Evolutionary conservation across 1,140 invertebrate species (phyloP).

Genomic region (Neuroterus valhalla): DNA sequence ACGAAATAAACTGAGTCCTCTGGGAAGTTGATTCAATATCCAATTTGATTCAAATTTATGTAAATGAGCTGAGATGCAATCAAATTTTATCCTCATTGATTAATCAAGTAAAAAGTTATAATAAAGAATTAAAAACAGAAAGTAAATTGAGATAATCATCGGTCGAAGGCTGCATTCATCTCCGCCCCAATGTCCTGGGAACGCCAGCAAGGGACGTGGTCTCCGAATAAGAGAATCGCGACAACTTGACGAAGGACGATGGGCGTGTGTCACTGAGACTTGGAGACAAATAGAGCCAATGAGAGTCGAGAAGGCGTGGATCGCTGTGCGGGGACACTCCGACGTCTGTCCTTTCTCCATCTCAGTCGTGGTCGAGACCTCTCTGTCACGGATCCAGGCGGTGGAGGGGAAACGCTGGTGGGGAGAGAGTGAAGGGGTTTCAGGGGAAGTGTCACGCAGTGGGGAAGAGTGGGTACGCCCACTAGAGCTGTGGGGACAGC

Average conservation of each 20-base stretch:
- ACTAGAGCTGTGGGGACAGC: constrained; percentile 39
- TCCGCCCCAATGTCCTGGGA: constrained; percentile 12
- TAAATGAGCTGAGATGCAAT: too few species aligned
- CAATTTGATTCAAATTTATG: not conserved
- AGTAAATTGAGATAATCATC: too few species aligned
- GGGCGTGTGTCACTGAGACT: constrained; percentile 71
- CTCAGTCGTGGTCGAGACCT: constrained; percentile 49
- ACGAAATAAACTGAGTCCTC: constrained; percentile 20
- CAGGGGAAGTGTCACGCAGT: constrained; percentile 51
- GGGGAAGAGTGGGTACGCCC: constrained; percentile 62
- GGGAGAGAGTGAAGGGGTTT: constrained; percentile 51
- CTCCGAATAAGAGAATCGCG: constrained; percentile 8
- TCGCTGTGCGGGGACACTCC: constrained; percentile 52
- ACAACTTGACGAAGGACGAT: constrained; percentile 45
- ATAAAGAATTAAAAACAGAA: too few species aligned
- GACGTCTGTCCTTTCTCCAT: constrained; percentile 52
- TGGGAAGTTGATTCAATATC: not conserved
- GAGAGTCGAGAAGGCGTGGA: constrained; percentile 70
- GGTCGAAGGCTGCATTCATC: not conserved
- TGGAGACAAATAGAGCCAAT: constrained; percentile 72
- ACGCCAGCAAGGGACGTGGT: not conserved
- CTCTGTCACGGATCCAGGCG: constrained; percentile 46
- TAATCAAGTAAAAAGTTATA: too few species aligned
- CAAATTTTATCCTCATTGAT: too few species aligned
- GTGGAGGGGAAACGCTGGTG: constrained; percentile 50